Base-by-base conservation (phyloP, 2,888 invertebrate species). In the Meganola albula region DNA sequence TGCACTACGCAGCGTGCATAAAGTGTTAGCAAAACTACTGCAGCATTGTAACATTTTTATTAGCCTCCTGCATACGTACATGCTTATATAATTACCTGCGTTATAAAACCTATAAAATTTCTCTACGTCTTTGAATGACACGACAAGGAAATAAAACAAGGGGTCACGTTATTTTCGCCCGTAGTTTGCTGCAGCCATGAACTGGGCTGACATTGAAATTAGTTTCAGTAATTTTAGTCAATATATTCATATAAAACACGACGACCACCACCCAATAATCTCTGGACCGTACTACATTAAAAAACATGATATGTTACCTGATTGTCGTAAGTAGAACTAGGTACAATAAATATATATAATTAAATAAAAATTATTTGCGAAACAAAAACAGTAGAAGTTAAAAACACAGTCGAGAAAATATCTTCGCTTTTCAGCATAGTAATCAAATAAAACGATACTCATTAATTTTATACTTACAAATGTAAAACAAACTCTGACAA, bases 81-180 rank as follows among this genome's bases (percentile, higher is more conserved):
- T 37, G 38, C 23, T 22, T 27, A 30, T 27, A 30, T 18, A 33
- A 48, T 48, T 48, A 49, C 53, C 44, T 36, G 7, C 47, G 44
- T 52, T 61, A 60, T 56, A 62, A 33, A 31, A 35, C 53, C 54
- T 48, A 56, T 74, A 64, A 70, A 69, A 63, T 39, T 37, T 38
- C 29, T 37, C 39, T 53, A 57, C 66, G 63, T 55, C 58, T 44
- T 44, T 59, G 54, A 66, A 62, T 65, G 60, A 48, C 58, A 58
- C 40, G 41, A 45, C 42, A 46, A 49, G 45, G 44, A 57, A 69
- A 74, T 75, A 79, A 73, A 75, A 74, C 58, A 52, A 40, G 43
- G 52, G 54, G 47, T 46, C 51, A 48, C 40, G 30, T 53, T 40
- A 44, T 36, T 31, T 37, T 18, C 43, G 36, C 46, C 46, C 53